These are phyloP conservation scores for Argyrosomus japonicus DNA, from an alignment of 2,113 vertebrate genomes.

Conservation along the genomic window DNA sequence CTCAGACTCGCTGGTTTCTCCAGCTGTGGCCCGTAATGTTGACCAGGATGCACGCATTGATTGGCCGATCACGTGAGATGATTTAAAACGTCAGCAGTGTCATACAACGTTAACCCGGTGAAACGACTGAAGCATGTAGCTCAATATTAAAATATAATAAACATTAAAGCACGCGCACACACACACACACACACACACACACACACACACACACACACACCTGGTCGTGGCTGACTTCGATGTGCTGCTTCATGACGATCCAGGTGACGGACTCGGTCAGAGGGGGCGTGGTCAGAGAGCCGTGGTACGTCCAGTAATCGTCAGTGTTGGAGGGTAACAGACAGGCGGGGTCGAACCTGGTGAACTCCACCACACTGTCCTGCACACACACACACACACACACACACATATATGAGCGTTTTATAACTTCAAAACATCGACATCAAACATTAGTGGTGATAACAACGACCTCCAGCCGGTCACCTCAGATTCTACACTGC, in stretches of 20 bases:
- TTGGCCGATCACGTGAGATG: too few relatives aligned
- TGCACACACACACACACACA: slow-evolving; percentile 45
- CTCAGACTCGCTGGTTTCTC: too few relatives aligned
- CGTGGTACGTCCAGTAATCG: slow-evolving; percentile 96
- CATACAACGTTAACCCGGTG: too few relatives aligned
- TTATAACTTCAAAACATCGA: slow-evolving; percentile 5
- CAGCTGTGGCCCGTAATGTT: too few relatives aligned
- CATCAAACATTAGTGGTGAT: slow-evolving; percentile 3
- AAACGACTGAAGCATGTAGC: too few relatives aligned
- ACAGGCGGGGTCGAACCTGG: slow-evolving; percentile 89
- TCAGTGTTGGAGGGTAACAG: slow-evolving; percentile 88
- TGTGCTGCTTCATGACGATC: slow-evolving; percentile 95
- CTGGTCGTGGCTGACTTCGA: slow-evolving; percentile 95
- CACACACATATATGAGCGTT: neutral
- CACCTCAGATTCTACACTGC: neutral
- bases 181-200: neutral
- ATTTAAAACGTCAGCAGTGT: too few relatives aligned
- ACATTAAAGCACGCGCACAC: too few relatives aligned
- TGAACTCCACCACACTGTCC: slow-evolving; percentile 91
- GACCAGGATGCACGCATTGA: too few relatives aligned
- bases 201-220: slow-evolving; percentile 72
- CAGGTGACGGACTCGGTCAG: slow-evolving; percentile 94
- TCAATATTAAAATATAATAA: neutral
- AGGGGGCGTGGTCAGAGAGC: slow-evolving; percentile 94
- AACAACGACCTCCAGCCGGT: neutral